Base-by-base conservation (phyloP, 1,140 invertebrate species). In the Patella vulgata region DNA sequence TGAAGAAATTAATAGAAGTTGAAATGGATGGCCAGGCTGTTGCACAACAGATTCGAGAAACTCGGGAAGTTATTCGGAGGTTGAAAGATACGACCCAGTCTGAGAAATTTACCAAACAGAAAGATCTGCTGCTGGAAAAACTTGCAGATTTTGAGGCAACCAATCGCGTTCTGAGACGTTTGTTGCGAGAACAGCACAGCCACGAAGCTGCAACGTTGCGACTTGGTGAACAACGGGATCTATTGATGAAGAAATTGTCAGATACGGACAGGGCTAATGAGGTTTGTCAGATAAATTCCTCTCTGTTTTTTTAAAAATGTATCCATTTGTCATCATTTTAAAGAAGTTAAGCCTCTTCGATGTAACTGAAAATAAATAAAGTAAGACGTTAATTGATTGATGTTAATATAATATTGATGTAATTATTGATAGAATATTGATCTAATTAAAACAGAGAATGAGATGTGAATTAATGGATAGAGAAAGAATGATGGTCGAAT, bases 21-120 rank as follows among this genome's bases (percentile, higher is more conserved):
- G 82, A 84, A 63, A 78, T 83, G 78, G 82, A 84, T 64, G 79
- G 82, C 9, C 81, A 84, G 63, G 77, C 74, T 14, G 81, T 79
- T 14, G 72, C 74, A 2, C 75, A 78, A 66, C 77, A 80, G 48
- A 71, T 75, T 4, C 6, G 65, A 19, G 75, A 80, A 36, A 63
- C 81, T 36, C 57, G 72, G 27, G 76, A 79, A 39, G 54, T 71
- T 12, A 61, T 82, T 17, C 56, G 74, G 2, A 74, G 72, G 30
- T 62, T 80, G 1, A 58, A 66, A 60, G 73, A 79, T 69, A 77
- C 77, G 51, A 63, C 66, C 43, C 56, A 82, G 40, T 65, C 59
- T 25, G 63, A 66, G 5, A 70, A 70, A 31, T 51, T 81, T 9
- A 50, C 67, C 47, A 81, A 80, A 63, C 78, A 80, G 61, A 81